Base-by-base conservation (phyloP, 1,140 invertebrate species). In the Ceratina australensis region DNA sequence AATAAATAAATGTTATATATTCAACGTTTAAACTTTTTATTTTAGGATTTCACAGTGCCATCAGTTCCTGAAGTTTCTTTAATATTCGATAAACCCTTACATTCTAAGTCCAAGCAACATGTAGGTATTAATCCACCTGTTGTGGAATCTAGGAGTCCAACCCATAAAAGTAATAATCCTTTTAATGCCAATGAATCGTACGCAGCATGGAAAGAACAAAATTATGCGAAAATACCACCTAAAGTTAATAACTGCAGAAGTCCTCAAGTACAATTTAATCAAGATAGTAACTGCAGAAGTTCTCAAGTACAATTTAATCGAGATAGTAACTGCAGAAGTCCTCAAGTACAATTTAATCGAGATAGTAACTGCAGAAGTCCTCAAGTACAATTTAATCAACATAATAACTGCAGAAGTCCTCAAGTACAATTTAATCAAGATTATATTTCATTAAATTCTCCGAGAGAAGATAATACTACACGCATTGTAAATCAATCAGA, bases 41-140 rank as follows among this genome's bases (percentile, higher is more conserved):
- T 87, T 67, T 52, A 89, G 88, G 61, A 64, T 15, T 74, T 84
- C 42, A 67, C 83, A 50, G 33, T 71, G 52, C 87, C 89, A 33
- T 81, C 81, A 28, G 89, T 90, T 7, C 89, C 89, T 20, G 89
- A 90, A 68, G 81, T 90, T 52, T 90, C 89, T 28, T 78, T 90
- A 24, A 87, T 90, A 49, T 85, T 89, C 59, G 88, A 88, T 26
- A 89, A 87, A 69, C 57, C 79, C 28, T 10, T 24, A 24, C 12
- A 56, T 33, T 18, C 28, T 3, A 61, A 20, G 12, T 64, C 13
- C 60, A 1, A 7, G 12, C 72, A 83, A 22, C 16, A 67, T 60
- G n/a, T 20, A 42, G 15, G 22, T n/a, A n/a, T 50, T 7, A 16
- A 57, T 50, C 64, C 64, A 26, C 24, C 57, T 18, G 1, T 61